These are phyloP conservation scores for Ceyx melanurus DNA, from an alignment of 2,113 vertebrate genomes.

Conservation along the genomic window DNA sequence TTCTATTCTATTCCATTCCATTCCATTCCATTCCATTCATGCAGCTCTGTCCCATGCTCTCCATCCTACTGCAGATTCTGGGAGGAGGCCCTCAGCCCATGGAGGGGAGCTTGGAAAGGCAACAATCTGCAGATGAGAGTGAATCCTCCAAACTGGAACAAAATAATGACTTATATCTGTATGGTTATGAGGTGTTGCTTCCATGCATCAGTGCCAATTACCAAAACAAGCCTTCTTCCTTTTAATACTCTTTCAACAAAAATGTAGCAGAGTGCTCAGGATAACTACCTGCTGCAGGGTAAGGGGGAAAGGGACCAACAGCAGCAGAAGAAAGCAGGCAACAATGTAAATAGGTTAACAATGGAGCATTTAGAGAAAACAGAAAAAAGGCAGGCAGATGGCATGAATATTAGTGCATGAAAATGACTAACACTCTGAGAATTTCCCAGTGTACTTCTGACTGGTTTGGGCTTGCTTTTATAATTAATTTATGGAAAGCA, in stretches of 20 bases:
- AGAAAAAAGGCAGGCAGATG: slow-evolving; percentile 58
- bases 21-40: not conserved
- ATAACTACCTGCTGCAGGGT: not conserved
- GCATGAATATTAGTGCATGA: slow-evolving; percentile 69
- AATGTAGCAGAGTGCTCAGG: not conserved
- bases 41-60: accelerated
- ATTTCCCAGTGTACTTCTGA: slow-evolving; percentile 63
- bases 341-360: not conserved
- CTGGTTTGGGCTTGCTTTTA: slow-evolving; percentile 65
- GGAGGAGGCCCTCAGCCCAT: accelerated
- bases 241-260: not conserved
- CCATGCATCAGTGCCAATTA: not conserved
- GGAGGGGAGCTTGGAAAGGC: accelerated
- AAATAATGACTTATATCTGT: accelerated
- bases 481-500: slow-evolving; percentile 74
- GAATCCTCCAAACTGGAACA: not conserved
- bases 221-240: not conserved
- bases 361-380: not conserved
- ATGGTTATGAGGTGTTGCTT: not conserved
- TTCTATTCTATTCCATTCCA: not conserved
- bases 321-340: not conserved
- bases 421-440: slow-evolving; percentile 72
- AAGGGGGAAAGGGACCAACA: not conserved
- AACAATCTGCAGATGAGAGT: accelerated
- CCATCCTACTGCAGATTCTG: accelerated